Conservation (phyloP, 2,113 vertebrate species). For the Python bivittatus region DNA sequence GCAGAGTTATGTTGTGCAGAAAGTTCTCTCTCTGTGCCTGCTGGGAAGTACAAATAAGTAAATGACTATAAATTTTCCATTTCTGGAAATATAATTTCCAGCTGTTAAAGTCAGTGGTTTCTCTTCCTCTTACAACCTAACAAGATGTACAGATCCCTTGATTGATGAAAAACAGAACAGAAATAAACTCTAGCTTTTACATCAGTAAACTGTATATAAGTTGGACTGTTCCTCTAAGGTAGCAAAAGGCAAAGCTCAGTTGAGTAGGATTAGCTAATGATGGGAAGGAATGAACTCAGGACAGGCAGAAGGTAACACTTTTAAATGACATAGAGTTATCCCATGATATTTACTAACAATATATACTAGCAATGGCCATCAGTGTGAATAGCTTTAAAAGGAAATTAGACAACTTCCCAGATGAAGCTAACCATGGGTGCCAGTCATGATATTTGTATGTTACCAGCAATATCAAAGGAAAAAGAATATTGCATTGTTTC, state of each 20-base stretch:
- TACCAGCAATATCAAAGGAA: neutral
- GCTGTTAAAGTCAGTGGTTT: neutral
- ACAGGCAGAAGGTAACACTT: neutral
- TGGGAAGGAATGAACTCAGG: neutral
- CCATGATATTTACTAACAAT: neutral
- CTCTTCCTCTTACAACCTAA: neutral
- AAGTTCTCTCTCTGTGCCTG: neutral
- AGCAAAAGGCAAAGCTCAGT: neutral
- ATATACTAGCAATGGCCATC: neutral
- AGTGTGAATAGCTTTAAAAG: neutral
- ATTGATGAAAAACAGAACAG: neutral
- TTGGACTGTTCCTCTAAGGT: neutral
- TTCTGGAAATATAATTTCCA: neutral
- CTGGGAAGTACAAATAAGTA: neutral
- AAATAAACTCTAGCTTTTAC: neutral
- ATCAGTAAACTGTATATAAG: neutral
- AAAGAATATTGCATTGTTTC: neutral
- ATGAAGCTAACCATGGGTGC: neutral
- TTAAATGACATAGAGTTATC: neutral
- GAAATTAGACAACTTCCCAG: neutral
- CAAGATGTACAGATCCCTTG: neutral
- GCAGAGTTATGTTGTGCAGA: neutral
- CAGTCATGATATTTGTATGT: neutral
- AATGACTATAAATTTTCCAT: neutral
- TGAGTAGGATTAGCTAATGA: neutral